Conservation (phyloP, 2,797 vertebrate species). For the Semaprochilodus insignis region DNA sequence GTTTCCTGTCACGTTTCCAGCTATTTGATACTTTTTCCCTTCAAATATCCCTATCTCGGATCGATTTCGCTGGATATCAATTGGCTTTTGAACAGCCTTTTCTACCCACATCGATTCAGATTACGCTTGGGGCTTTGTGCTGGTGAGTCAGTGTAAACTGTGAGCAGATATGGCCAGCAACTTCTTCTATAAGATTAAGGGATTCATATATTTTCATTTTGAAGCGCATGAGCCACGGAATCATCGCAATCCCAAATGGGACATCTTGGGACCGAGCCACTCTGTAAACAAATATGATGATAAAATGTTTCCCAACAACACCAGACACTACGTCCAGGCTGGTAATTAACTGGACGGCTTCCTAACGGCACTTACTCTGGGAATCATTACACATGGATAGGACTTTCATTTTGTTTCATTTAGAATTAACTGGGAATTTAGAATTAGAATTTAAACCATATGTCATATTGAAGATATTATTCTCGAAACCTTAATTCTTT, state of each 20-base stretch:
- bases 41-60: conserved; percentile 46
- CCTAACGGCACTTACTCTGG: conserved; percentile 9
- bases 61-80: conserved; percentile 50
- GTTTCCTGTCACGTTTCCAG: conserved; percentile 44
- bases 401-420: too few relatives aligned
- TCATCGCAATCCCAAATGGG: not conserved
- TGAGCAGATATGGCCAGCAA: conserved; percentile 7
- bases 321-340: not conserved
- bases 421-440: too few relatives aligned
- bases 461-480: too few relatives aligned
- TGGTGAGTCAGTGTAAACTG: not conserved
- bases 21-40: conserved; percentile 46
- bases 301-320: not conserved
- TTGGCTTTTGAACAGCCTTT: conserved; percentile 36
- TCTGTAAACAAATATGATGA: conserved; percentile 4
- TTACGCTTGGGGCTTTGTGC: conserved; percentile 26
- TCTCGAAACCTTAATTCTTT: too few relatives aligned
- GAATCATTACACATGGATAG: conserved; percentile 13
- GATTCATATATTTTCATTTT: conserved; percentile 3
- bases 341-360: conserved; percentile 38
- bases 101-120: conserved; percentile 22
- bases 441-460: too few relatives aligned
- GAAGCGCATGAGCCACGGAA: conserved; percentile 4
- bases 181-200: conserved; percentile 10
- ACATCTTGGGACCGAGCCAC: not conserved